A percentile compares a stretch with the other conserved stretches of the same genome.
phyloP scores from a whole-genome alignment of 1,140 invertebrate genomes.

The Brachionus koreanus region DNA sequence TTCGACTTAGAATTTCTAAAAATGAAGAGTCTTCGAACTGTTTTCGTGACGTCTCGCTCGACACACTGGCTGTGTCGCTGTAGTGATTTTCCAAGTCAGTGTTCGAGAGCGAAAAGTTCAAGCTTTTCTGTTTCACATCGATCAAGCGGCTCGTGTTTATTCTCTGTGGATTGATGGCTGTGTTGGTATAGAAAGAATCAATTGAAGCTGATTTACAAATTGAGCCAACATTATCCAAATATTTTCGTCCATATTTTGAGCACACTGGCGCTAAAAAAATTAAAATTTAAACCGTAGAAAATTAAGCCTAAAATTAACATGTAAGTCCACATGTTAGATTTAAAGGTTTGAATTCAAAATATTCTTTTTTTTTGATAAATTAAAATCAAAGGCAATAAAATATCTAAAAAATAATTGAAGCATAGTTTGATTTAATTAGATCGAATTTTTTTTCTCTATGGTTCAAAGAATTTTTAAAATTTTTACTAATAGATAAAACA shows the following conservation, averaged over 20 bases:
- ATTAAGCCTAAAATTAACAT: too few species aligned
- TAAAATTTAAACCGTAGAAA: too few species aligned
- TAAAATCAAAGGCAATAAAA: too few species aligned
- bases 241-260: conserved; percentile 40
- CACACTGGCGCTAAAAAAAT: conserved; percentile 2
- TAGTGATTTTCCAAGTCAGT: conserved; percentile 23
- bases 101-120: conserved; percentile 36
- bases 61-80: not conserved
- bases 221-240: conserved; percentile 3
- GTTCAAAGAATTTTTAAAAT: too few species aligned
- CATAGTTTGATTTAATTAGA: too few species aligned
- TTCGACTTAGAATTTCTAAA: conserved; percentile 4
- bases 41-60: not conserved
- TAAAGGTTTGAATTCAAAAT: too few species aligned
- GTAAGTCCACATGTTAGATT: too few species aligned
- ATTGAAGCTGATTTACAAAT: conserved; percentile 36
- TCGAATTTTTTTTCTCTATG: too few species aligned
- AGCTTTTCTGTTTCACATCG: conserved; percentile 17
- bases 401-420: too few species aligned
- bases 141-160: not conserved
- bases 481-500: too few species aligned
- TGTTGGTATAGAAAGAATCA: conserved; percentile 37
- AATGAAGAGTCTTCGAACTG: conserved; percentile 13
- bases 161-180: not conserved
- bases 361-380: too few species aligned